Base-by-base conservation (phyloP, 2,888 invertebrate genomes). In the Sycophila texana region DNA sequence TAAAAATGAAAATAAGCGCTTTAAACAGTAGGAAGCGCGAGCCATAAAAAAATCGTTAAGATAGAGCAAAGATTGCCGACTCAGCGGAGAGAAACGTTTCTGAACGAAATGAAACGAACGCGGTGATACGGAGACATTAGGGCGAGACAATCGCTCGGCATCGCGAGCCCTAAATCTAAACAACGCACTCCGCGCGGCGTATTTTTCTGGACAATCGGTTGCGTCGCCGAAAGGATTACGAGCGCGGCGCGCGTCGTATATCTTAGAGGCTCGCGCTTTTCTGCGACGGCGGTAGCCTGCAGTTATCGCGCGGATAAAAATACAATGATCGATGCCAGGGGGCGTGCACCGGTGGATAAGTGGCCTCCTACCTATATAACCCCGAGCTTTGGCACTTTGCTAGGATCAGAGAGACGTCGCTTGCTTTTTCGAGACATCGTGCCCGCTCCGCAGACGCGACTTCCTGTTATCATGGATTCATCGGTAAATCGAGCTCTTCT, bases 311-410 rank as follows among this genome's bases (percentile, higher is more conserved):
- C 13, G 57, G 71, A 79, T 79, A 79, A 77, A 81, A 76, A 76
- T 81, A 60, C 70, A 76, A 18, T 70, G 81, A 79, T 79, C 57
- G 76, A 75, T 77, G 77, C 73, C 74, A 12, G 60, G 51, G 61
- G 81, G 72, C 72, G 67, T 65, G 61, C 57, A 47, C 14, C 30
- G n/a, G 58, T 5, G 72, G 61, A 66, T 49, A 68, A 80, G 77
- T 63, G 76, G 80, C 61, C n/a, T 57, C 60, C 49, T n/a, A 66
- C 58, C 72, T 80, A 80, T 80, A 80, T 80, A 80, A 80, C 61
- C 39, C 39, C 14, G 76, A 57, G 57, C 51, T 57, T 30, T 14
- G 61, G 53, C 55, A 12, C 47, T 61, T 51, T 4, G n/a, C 30
- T 12, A n/a, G 75, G 72, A 76, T 75, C 72, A 71, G 79, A 79